These are phyloP conservation scores for Chamaea fasciata DNA, from an alignment of 2,113 vertebrate species.

Conservation along the genomic window DNA sequence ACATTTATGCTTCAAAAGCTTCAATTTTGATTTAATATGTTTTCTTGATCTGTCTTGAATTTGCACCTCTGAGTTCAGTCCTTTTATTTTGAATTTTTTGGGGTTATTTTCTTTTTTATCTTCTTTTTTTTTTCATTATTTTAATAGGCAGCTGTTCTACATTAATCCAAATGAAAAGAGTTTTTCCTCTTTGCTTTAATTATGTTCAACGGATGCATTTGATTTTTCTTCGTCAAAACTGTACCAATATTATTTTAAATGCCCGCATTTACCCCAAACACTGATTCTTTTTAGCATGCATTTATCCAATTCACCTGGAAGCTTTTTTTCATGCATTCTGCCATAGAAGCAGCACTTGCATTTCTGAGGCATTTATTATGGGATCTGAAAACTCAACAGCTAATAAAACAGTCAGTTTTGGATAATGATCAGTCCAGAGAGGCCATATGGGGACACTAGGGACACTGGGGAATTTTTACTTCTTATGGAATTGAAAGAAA, in stretches of 20 bases:
- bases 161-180: not conserved
- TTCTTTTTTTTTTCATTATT: not conserved
- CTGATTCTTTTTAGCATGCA: not conserved
- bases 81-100: not conserved
- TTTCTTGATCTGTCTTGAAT: not conserved
- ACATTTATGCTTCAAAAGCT: not conserved
- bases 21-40: not conserved
- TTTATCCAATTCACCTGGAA: not conserved
- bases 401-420: slow-evolving; percentile 57
- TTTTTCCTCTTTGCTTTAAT: not conserved
- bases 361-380: slow-evolving; percentile 8
- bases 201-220: not conserved
- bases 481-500: slow-evolving; percentile 58
- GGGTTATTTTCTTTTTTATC: not conserved
- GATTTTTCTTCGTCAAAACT: not conserved
- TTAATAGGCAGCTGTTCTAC: not conserved
- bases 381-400: slow-evolving; percentile 36
- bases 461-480: slow-evolving; percentile 41
- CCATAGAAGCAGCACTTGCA: not conserved
- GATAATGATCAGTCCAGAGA: slow-evolving; percentile 35
- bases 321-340: not conserved
- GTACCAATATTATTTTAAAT: not conserved
- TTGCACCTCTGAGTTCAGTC: not conserved
- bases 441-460: slow-evolving; percentile 50
- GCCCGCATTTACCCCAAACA: not conserved